phyloP scores from a whole-genome alignment of 2,888 invertebrate genomes.

The Monoplex corrugatus region DNA sequence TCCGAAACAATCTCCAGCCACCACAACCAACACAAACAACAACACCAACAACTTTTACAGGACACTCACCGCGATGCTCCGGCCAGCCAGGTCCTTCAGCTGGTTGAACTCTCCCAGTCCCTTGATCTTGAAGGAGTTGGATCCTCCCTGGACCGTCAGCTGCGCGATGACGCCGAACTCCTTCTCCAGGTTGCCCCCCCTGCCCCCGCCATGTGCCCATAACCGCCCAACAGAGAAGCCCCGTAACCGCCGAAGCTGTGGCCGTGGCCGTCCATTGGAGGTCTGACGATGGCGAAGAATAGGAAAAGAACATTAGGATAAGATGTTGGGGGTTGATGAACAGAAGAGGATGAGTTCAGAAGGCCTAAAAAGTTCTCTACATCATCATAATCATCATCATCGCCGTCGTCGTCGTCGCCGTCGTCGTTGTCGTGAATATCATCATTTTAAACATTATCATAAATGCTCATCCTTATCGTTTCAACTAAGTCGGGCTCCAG shows the following conservation, averaged over 20 bases:
- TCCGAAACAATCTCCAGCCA: no score
- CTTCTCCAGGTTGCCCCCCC: neutral
- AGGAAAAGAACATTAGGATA: neutral
- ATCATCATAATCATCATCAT: no score
- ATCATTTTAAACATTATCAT: no score
- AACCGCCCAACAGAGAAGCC: neutral
- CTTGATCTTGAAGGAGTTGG: constrained; percentile 27
- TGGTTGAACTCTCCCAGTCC: neutral
- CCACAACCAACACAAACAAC: neutral
- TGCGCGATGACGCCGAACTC: constrained; percentile 14
- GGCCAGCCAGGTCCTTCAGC: neutral
- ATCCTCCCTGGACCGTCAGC: neutral
- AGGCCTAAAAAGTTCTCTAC: no score
- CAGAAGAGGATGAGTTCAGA: no score
- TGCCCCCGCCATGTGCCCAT: neutral
- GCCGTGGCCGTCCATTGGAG: neutral
- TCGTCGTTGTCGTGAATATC: no score
- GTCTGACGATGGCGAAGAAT: neutral
- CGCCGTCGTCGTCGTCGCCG: no score
- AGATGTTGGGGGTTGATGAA: no score
- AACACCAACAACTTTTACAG: neutral
- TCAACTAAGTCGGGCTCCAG: no score
- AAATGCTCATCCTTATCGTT: no score
- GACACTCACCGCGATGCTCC: neutral
- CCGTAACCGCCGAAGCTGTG: neutral